Base-by-base conservation (phyloP, 2,797 vertebrate species). In the Atherinosoma microstoma region DNA sequence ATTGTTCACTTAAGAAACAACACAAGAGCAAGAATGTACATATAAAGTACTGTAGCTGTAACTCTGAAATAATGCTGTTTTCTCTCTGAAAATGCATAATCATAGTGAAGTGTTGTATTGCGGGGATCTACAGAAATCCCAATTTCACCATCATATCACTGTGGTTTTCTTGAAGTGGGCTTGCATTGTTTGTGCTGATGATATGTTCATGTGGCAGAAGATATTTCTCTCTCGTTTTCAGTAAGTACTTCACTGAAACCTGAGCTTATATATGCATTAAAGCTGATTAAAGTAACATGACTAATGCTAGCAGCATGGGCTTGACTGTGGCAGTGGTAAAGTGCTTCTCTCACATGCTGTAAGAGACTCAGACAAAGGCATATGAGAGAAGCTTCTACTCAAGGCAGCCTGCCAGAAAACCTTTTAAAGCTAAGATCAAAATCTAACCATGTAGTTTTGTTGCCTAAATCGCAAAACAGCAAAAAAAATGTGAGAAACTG, bases 211-310 rank as follows among this genome's bases (percentile, higher is more conserved):
- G 51, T 34, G 27, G 29, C 27, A 34, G 59, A 27, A 56, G 51
- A 63, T 8, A 12, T 63, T 24, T 71, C n/a, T 40, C 51, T 35
- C 51, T 16, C 38, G 58, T 57, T 57, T 57, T 47, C 60, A 64
- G 30, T 64, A 47, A 64, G n/a, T 61, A 60, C 18, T 61, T 56
- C 35, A 35, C 36, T 64, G 69, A 38, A 72, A 58, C 69, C 51
- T 72, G 60, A 72, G 60, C 60, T 42, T 64, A 53, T 47, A 40
- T 73, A 29, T 40, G n/a, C 59, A 73, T 65, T 58, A 65, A 51
- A 65, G 62, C 70, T 64, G 35, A 51, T 34, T 65, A 49, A 72
- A 65, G 53, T 51, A 64, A 73, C 35, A 27, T 64, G 60, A 64
- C 62, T 58, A 65, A 59, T 65, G 62, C 34, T 65, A 73, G 36